Percentiles rank a stretch among this genome's conserved stretches.
phyloP scores from a whole-genome alignment of 2,888 invertebrate species.

The Stenolophus ochropezus region DNA sequence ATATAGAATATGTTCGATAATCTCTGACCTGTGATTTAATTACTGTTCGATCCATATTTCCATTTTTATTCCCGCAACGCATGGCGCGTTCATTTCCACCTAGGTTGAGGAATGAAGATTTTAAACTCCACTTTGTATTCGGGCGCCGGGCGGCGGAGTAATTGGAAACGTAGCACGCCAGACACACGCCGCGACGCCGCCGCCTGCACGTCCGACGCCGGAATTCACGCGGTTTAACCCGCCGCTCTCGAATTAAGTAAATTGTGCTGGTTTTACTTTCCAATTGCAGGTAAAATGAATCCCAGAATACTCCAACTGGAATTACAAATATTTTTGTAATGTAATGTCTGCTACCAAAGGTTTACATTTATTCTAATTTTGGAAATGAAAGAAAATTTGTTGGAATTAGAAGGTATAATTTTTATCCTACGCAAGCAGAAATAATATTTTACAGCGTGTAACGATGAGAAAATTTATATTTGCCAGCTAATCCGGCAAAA shows the following conservation, averaged over 20 bases:
- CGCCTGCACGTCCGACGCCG: not conserved
- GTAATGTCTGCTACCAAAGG: too few relatives aligned
- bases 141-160: not conserved
- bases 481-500: too few relatives aligned
- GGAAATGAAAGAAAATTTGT: too few relatives aligned
- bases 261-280: slow-evolving; percentile 33
- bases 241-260: not conserved
- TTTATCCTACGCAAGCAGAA: too few relatives aligned
- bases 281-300: not conserved
- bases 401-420: too few relatives aligned
- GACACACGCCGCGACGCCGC: not conserved
- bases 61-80: not conserved
- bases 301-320: not conserved
- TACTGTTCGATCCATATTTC: not conserved
- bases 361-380: too few relatives aligned
- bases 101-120: not conserved
- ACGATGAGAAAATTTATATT: too few relatives aligned
- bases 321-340: slow-evolving; percentile 12
- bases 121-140: slow-evolving; percentile 43
- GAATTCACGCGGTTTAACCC: slow-evolving; percentile 37
- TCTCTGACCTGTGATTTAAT: too few relatives aligned
- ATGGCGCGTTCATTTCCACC: not conserved
- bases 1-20: too few relatives aligned
- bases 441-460: too few relatives aligned
- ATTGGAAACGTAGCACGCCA: slow-evolving; percentile 20